Evolutionary conservation across 2,797 vertebrate genomes (phyloP), one percentile per base, ranked within the genome.

Genomic region (Clarias laeviceps): DNA sequence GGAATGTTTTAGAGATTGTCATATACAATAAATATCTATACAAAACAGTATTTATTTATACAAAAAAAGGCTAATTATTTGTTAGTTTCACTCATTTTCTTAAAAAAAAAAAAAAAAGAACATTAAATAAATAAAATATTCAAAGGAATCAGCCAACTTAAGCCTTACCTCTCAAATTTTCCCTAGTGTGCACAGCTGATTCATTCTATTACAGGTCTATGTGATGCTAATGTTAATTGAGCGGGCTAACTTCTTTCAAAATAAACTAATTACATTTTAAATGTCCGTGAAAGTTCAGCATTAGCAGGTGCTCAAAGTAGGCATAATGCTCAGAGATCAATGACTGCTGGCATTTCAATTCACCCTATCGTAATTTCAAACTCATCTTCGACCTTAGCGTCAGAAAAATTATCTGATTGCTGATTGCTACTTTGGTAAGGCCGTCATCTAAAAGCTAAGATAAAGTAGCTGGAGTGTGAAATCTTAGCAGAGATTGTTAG

Each of bases 401-500:
- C 24, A 45, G 77, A 45, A 64, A 65, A 80, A 80, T 29, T 9
- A 66, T 50, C 79, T 80, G 79, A 80, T 29, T 54, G 62, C 40
- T 32, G 62, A 80, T 50, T 65, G 61, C n/a, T 50, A 20, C 79
- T 50, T 80, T 80, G 14, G 24, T 61, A 29, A 54, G n/a, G 62
- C 40, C 54, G 61, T 22, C 40, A 29, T 50, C n/a, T 54, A 54
- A 62, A 80, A 80, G 37, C 79, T 66, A 29, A 29, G 24, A 54
- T 65, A 29, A 54, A 50, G 64, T 64, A 61, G 32, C 29, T 61
- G 22, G 57, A 62, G 22, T 45, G 77, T 37, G 32, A 62, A 62
- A 79, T 61, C 34, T n/a, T 79, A 40, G 77, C 59, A 27, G 77
- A 79, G 76, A 78, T 78, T 59, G 34, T 56, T 24, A 34, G 56